Conservation (phyloP, 2,888 invertebrate species). For the Brenthis daphne region DNA sequence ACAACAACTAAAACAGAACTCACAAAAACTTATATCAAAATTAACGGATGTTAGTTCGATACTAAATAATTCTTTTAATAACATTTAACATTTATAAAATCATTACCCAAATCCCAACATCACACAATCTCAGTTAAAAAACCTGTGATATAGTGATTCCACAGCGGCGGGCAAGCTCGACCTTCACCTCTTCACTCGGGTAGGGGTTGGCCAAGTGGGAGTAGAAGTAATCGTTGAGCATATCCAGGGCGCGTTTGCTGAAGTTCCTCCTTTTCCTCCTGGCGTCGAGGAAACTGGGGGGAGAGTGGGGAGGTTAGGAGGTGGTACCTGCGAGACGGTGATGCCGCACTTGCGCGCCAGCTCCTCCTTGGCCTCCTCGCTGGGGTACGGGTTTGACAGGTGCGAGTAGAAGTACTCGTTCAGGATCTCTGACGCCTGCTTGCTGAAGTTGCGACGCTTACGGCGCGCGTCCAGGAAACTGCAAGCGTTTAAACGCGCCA, state of each 20-base stretch:
- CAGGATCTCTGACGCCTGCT: constrained; percentile 99
- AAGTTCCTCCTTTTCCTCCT: constrained; percentile 95
- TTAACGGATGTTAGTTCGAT: too few species aligned
- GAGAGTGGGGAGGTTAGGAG: background rate
- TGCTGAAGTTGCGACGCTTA: constrained; percentile 99
- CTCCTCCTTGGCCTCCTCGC: constrained; percentile 99
- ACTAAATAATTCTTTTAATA: too few species aligned
- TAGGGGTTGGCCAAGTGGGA: constrained; percentile 98
- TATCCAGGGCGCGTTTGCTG: constrained; percentile 98
- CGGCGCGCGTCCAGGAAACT: constrained; percentile 90
- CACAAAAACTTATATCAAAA: too few species aligned
- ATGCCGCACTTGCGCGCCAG: constrained; percentile 99
- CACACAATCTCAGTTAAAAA: constrained; percentile 21
- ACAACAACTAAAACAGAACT: too few species aligned
- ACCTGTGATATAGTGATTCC: constrained; percentile 97
- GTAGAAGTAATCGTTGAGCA: constrained; percentile 98
- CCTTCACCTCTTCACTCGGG: constrained; percentile 98
- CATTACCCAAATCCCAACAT: background rate
- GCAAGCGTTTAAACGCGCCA: constrained; percentile 52
- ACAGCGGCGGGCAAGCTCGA: constrained; percentile 96
- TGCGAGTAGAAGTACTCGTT: constrained; percentile 99
- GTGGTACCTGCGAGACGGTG: constrained; percentile 94
- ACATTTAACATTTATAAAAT: background rate
- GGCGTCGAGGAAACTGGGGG: constrained; percentile 83
- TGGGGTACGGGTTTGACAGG: constrained; percentile 99